A percentile compares a stretch with the other conserved stretches of the same genome.
Evolutionary conservation across 1,140 invertebrate species (phyloP).

Genomic region (Pseudomyrmex dendroicus): DNA sequence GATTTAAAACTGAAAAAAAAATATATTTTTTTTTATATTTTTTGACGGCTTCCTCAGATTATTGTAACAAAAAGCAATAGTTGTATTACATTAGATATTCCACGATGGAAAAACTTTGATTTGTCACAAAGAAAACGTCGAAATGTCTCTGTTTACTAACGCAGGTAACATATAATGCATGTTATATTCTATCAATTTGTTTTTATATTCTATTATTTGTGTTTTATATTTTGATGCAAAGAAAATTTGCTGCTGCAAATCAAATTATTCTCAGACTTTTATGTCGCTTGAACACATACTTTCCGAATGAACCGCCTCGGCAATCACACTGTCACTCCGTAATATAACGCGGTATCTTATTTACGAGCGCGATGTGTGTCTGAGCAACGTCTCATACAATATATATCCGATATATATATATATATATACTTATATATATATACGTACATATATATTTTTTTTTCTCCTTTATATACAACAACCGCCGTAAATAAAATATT

Average conservation of each 20-base stretch:
- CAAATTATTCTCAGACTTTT: slow-evolving; percentile 13
- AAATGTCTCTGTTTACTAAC: too few relatives aligned
- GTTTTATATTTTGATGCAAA: neutral
- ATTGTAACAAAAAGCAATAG: too few relatives aligned
- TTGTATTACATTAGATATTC: too few relatives aligned
- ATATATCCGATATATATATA: neutral
- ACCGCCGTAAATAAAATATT: slow-evolving; percentile 76
- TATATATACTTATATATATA: too few relatives aligned
- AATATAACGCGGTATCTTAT: neutral
- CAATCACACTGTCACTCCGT: neutral
- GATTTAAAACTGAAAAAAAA: neutral
- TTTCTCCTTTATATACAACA: neutral
- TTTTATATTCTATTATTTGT: too few relatives aligned
- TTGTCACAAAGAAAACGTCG: neutral
- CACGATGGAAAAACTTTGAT: neutral
- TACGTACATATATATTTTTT: too few relatives aligned
- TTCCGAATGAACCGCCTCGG: neutral
- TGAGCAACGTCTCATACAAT: neutral
- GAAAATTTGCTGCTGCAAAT: neutral
- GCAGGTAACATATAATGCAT: too few relatives aligned
- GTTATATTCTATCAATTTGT: too few relatives aligned
- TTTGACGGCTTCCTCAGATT: neutral
- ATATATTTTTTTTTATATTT: slow-evolving; percentile 43
- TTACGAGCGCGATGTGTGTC: neutral
- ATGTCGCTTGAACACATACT: neutral